Conservation (phyloP, 2,797 vertebrate species). For the Xenops minutus region DNA sequence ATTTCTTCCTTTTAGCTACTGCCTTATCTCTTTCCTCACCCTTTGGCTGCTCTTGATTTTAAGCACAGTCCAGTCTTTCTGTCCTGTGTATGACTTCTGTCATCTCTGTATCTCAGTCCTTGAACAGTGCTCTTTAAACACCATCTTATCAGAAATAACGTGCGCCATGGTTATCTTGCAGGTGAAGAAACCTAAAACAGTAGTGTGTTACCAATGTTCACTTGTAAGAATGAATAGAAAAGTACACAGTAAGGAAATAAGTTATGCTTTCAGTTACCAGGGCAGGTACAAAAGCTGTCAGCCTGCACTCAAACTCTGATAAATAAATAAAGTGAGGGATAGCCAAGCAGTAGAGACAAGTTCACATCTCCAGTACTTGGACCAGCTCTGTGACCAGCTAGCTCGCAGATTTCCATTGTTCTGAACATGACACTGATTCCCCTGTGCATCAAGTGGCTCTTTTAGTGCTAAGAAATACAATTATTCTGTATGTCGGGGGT, state of each 20-base stretch:
- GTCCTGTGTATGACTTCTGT: not conserved
- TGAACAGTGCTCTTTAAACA: not conserved
- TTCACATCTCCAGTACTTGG: not conserved
- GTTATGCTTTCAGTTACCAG: not conserved
- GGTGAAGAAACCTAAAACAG: not conserved
- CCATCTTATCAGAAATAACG: not conserved
- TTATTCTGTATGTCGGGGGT: not conserved
- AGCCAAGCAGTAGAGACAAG: not conserved
- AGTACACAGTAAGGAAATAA: not conserved
- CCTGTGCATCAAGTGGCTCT: not conserved
- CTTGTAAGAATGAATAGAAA: not conserved
- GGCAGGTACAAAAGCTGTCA: not conserved
- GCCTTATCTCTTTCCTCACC: not conserved
- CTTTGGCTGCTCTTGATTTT: not conserved
- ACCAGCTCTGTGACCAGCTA: not conserved
- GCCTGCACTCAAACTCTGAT: not conserved
- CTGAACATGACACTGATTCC: rapidly evolving
- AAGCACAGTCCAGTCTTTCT: not conserved
- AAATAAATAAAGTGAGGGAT: rapidly evolving
- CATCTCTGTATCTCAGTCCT: not conserved
- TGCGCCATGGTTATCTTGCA: not conserved
- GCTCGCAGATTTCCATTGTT: not conserved
- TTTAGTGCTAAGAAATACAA: not conserved
- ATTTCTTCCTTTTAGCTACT: not conserved
- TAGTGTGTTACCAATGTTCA: not conserved